Evolutionary conservation across 2,888 invertebrate species (phyloP), one percentile per base, ranked within the genome.

Genomic region (Leucophenga maculata): DNA sequence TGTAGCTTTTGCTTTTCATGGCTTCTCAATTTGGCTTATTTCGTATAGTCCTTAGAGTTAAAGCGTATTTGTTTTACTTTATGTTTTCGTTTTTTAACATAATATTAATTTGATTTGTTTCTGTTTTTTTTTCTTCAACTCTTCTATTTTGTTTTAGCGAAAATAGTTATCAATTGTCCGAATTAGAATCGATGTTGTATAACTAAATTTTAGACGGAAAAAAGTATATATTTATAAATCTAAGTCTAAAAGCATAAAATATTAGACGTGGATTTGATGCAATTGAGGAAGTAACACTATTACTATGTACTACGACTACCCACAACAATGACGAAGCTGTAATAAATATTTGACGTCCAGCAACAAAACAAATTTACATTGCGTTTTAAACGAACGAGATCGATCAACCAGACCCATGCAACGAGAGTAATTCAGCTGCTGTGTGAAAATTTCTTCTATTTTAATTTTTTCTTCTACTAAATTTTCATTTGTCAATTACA

Each of bases 101-200:
- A 54, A 20, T 65, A 20, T 26, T 13, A 46, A 22, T 67, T 46
- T 59, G 14, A 31, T 59, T 46, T 50, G 44, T 67, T 67, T 59
- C 9, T 67, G 26, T 50, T 69, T 71, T 73, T 71, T 60, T 74
- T 72, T 69, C 65, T 70, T 72, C 67, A 67, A 69, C 57, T 72
- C 59, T 74, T 72, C 74, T 69, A 55, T 60, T 65, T 72, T 54
- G 65, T 73, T 76, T 76, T 75, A 85, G 84, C 78, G 81, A 77
- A 77, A 81, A 71, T 77, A 84, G 84, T 77, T 85, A 83, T 75
- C 76, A 73, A 71, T 81, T 84, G 75, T 14, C 80, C 80, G 84
- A 85, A 75, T 85, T 85, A 72, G 84, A 85, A 55, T 70, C 80
- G 75, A 82, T 82, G 72, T 71, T 82, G 71, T 70, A 69, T 69